These are phyloP conservation scores for Charina bottae DNA, from an alignment of 2,113 vertebrate species.

Conservation along the genomic window DNA sequence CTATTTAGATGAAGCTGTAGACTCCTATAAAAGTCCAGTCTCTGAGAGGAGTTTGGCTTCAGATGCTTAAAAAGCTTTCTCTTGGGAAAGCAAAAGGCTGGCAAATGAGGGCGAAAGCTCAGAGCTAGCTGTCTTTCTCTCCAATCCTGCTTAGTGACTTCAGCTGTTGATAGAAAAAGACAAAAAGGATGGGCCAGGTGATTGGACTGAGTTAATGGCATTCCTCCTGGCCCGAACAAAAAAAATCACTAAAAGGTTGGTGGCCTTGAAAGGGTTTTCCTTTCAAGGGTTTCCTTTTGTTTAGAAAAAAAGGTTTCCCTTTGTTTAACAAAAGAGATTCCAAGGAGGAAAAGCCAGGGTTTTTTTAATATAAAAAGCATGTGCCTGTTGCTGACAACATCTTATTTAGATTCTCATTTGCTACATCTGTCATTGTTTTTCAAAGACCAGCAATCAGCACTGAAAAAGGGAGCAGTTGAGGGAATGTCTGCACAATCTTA, in stretches of 20 bases:
- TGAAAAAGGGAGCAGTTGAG: neutral
- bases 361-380: neutral
- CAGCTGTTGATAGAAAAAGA: neutral
- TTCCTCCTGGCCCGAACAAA: neutral
- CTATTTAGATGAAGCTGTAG: neutral
- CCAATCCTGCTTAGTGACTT: neutral
- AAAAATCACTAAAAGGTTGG: no score
- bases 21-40: neutral
- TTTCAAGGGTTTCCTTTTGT: neutral
- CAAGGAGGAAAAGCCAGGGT: neutral
- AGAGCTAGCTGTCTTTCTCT: neutral
- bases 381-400: neutral
- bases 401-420: neutral
- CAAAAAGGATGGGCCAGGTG: neutral
- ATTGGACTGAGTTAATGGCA: neutral
- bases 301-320: neutral
- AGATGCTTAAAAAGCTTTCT: neutral
- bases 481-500: neutral
- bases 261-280: no score
- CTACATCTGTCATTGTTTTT: neutral
- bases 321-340: neutral
- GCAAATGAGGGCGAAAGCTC: neutral
- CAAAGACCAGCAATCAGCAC: no score
- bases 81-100: neutral
- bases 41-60: neutral